Evolutionary conservation across 2,113 vertebrate species (phyloP), one percentile per base, ranked within the genome.

Genomic region (Petroica traversi): DNA sequence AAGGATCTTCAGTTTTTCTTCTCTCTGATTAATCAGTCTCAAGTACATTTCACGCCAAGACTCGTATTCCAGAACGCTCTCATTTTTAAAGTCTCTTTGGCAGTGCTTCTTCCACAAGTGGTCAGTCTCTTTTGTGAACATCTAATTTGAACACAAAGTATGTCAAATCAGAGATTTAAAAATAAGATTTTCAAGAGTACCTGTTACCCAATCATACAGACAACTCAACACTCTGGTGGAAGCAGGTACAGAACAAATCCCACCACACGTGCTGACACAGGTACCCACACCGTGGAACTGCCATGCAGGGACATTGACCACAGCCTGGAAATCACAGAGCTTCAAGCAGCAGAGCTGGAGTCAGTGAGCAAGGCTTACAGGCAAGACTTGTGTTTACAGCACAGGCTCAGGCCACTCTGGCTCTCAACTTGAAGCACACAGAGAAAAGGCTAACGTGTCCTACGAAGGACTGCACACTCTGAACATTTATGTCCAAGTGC

Each of bases 11-110:
- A 99, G 94, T 95, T 99, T 99, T 88, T 96, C 97, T 81, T 99
- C 98, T 87, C 98, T 97, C 89, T 99, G 98, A 88, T 98, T 97
- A 29, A 97, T 98, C 19, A 99, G 86, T 34, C 98, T 97, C 78
- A 98, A 85, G 92, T 98, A 98, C 98, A 99, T 98, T 96, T 99
- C 98, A 77, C 98, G 98, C 98, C 98, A 99, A n/a, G 98, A 99
- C 84, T 99, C 98, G 36, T 98, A 98, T 72, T 98, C 97, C 84
- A 97, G 89, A 45, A 98, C 97, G 77, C 38, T 95, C 46, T 98
- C 96, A 16, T 97, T 96, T 92, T 98, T 98, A 85, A 99, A 99
- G 68, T 99, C 98, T 85, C 95, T 98, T 94, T 98, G 96, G 85
- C 98, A 99, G 80, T 99, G 98, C 73, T 96, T 98, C 90, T 98